Conservation (phyloP, 2,888 invertebrate genomes). For the Apamea crenata region DNA sequence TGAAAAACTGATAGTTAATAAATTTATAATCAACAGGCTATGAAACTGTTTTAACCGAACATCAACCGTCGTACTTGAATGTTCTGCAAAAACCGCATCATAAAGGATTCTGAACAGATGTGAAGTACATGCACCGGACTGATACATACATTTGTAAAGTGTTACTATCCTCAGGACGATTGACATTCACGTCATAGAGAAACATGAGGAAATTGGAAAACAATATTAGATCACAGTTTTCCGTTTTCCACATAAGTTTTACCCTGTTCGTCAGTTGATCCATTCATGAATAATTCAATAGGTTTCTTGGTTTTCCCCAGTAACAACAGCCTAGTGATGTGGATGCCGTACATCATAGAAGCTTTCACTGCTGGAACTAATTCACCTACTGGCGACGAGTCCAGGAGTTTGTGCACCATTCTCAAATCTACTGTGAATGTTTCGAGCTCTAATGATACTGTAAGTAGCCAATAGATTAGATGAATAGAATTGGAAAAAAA, state of each 20-base stretch:
- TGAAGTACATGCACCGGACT: neutral
- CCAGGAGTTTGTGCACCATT: slow-evolving; percentile 62
- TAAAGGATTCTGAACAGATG: neutral
- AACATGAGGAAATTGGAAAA: neutral
- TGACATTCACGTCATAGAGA: neutral
- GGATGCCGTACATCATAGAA: slow-evolving; percentile 72
- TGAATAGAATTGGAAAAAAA: too few species aligned
- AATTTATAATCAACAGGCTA: too few species aligned
- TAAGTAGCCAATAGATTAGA: too few species aligned
- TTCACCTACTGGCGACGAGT: neutral
- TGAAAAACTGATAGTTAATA: neutral
- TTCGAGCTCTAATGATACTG: slow-evolving; percentile 19
- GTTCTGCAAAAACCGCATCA: neutral
- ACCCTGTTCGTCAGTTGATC: neutral
- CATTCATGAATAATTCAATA: neutral
- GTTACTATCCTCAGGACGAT: neutral
- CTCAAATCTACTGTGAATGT: slow-evolving; percentile 34
- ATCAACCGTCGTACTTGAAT: neutral
- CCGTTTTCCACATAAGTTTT: neutral
- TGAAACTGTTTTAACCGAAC: neutral
- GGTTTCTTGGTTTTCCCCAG: slow-evolving; percentile 44
- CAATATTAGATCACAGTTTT: neutral
- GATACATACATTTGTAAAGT: neutral
- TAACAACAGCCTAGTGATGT: slow-evolving; percentile 71
- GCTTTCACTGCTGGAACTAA: slow-evolving; percentile 59